These are phyloP conservation scores for Anoura caudifer DNA, from an alignment of 2,113 vertebrate genomes.

Conservation along the genomic window DNA sequence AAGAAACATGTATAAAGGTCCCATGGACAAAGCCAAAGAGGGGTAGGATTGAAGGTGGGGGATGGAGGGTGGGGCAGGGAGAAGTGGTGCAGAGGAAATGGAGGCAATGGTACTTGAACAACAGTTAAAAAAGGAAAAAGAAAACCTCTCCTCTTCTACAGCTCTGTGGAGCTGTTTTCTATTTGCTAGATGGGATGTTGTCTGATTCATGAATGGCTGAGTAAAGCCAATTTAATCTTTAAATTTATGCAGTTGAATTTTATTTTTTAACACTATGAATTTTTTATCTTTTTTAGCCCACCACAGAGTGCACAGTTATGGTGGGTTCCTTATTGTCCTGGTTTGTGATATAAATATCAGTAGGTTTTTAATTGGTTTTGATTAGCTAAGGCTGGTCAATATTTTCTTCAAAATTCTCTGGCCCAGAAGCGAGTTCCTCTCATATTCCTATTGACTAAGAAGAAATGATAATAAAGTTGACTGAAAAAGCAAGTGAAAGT, in stretches of 20 bases:
- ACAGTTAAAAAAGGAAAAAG: too few relatives aligned
- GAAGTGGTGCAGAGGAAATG: too few relatives aligned
- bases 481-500: constrained; percentile 37
- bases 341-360: constrained; percentile 26
- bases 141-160: background rate
- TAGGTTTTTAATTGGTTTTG: constrained; percentile 20
- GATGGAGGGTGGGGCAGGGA: too few relatives aligned
- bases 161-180: background rate
- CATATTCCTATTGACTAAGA: constrained; percentile 29
- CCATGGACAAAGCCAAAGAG: too few relatives aligned
- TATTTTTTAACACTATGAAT: background rate
- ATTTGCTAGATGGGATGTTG: background rate
- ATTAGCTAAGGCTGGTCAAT: constrained; percentile 1
- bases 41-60: too few relatives aligned
- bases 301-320: background rate
- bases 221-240: background rate
- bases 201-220: background rate
- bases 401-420: constrained; percentile 40
- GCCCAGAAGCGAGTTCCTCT: constrained; percentile 25
- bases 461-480: constrained; percentile 32
- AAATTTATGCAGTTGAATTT: background rate
- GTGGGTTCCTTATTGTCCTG: background rate
- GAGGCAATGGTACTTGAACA: too few relatives aligned
- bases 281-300: background rate
- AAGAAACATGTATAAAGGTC: too few relatives aligned